Percentiles rank a stretch among this genome's conserved stretches.
Conservation (phyloP, 2,888 invertebrate species). For the Netelia inedita region DNA sequence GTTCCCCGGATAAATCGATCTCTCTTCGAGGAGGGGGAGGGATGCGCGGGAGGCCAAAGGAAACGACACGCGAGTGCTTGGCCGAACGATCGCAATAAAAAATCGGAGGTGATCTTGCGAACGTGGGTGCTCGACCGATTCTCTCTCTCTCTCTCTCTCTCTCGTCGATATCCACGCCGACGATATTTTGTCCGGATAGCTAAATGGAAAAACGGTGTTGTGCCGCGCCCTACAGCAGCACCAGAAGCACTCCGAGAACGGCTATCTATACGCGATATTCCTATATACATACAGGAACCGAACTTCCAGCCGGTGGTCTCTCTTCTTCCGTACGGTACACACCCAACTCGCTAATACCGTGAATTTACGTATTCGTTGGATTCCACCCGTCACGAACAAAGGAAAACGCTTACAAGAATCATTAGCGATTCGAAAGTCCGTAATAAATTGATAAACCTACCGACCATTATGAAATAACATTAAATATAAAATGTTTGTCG, state of each 20-base stretch:
- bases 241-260: conserved; percentile 54
- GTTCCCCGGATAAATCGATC: conserved; percentile 43
- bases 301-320: conserved; percentile 73
- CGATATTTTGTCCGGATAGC: conserved; percentile 74
- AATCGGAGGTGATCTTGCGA: conserved; percentile 59
- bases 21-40: conserved; percentile 52
- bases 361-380: conserved; percentile 36
- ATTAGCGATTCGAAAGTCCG: conserved; percentile 21
- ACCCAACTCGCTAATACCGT: conserved; percentile 40
- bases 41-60: conserved; percentile 51
- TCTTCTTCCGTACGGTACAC: conserved; percentile 72
- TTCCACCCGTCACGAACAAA: conserved; percentile 35
- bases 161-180: conserved; percentile 43
- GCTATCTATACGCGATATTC: conserved; percentile 10
- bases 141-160: conserved; percentile 26
- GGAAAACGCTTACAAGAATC: conserved; percentile 47
- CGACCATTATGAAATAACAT: background rate
- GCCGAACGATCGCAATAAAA: conserved; percentile 62
- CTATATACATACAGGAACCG: conserved; percentile 67
- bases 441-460: background rate
- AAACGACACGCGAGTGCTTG: conserved; percentile 69
- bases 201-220: conserved; percentile 84
- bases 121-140: conserved; percentile 55
- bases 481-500: background rate
- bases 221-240: conserved; percentile 54